These are phyloP conservation scores for Nephrotoma appendiculata DNA, from an alignment of 2,888 invertebrate genomes.

Conservation along the genomic window DNA sequence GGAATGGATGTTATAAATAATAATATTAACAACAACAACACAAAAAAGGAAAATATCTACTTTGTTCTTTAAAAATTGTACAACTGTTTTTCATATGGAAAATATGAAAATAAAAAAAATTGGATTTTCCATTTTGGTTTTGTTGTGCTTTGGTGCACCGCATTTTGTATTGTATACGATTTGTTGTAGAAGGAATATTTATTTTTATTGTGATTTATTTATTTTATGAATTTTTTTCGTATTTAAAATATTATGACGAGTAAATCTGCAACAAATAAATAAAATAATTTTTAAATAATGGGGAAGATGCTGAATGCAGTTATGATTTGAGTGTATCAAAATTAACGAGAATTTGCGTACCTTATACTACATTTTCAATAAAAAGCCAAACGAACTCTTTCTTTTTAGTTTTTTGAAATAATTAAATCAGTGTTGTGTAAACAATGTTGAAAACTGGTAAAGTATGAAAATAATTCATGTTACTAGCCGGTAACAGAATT, in stretches of 20 bases:
- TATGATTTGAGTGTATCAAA: too few species aligned
- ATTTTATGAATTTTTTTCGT: background rate
- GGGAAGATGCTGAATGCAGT: too few species aligned
- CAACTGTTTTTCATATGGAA: background rate
- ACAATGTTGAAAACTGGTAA: too few species aligned
- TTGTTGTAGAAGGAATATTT: background rate
- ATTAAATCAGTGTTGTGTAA: too few species aligned
- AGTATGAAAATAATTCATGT: too few species aligned
- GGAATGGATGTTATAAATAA: background rate
- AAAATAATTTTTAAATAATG: too few species aligned
- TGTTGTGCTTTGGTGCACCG: too few species aligned
- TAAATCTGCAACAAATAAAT: background rate
- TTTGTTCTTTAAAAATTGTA: background rate
- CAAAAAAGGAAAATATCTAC: background rate
- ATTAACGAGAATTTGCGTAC: too few species aligned
- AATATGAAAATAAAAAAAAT: background rate
- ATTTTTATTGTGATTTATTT: background rate
- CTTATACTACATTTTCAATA: too few species aligned
- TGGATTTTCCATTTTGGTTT: background rate
- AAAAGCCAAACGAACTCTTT: too few species aligned
- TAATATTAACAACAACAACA: background rate
- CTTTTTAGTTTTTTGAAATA: too few species aligned
- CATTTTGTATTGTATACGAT: background rate
- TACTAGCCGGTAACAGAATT: too few species aligned
- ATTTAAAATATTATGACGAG: background rate